Evolutionary conservation across 2,113 vertebrate species (phyloP), one percentile per base, ranked within the genome.

Genomic region (Calonectris borealis): DNA sequence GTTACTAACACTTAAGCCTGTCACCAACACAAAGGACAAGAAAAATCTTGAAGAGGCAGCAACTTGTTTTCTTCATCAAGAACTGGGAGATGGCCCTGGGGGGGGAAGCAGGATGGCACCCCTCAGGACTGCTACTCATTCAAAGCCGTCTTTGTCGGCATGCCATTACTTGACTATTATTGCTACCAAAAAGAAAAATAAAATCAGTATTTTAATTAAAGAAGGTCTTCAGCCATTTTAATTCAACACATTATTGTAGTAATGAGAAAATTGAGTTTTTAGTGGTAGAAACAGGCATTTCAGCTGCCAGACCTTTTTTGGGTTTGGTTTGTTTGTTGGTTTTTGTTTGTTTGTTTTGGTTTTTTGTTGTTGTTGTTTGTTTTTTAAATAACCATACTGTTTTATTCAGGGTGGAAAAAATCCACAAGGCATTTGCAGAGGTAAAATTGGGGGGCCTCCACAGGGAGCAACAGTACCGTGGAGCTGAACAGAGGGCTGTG

Each of bases 1-100:
- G 90, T 92, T 94, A 34, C 82, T 34, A 84, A 95, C 88, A 87
- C 93, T 97, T 93, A 86, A 5, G 79, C 88, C 73, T 91, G 96
- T 91, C 96, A 95, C 94, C 94, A 83, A 91, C 58, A 96, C 86
- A 96, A 93, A 91, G 75, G 90, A 83, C 79, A 87, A 49, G 60
- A 86, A 93, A 85, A 91, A 85, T 49, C 66, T 78, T 88, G 82
- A 94, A 90, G 96, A 82, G 85, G 84, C 40, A 90, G 69, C 68
- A 86, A 91, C 69, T 96, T 94, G 91, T 87, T 95, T 96, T 82
- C 95, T 94, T 95, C 51, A 20, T 93, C 91, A 31, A 75, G 75
- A 68, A 77, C 8, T 65, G 75, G 65, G 85, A 96, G 73, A 58
- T 29, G 57, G 68, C 66, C 65, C 19, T 54, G 58, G 38, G 25